phyloP scores from a whole-genome alignment of 1,140 invertebrate genomes.

The Dinothrombium tinctorium region DNA sequence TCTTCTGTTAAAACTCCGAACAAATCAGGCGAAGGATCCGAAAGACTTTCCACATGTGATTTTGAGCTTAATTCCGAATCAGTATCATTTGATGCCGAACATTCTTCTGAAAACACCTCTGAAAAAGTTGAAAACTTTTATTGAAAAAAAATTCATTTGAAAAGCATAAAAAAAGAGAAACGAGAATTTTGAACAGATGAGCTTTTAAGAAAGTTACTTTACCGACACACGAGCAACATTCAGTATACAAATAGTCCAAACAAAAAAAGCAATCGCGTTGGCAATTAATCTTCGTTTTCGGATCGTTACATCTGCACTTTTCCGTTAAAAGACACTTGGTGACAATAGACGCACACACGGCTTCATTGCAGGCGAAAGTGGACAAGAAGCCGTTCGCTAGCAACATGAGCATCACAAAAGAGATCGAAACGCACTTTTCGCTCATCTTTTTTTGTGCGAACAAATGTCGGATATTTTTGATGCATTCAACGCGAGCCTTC shows the following conservation, averaged over 20 bases:
- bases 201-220: slow-evolving; percentile 20
- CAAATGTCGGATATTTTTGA: no score
- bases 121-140: neutral
- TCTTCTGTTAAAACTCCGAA: slow-evolving; percentile 56
- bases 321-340: slow-evolving; percentile 87
- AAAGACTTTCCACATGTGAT: slow-evolving; percentile 64
- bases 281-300: slow-evolving; percentile 47
- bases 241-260: slow-evolving; percentile 58
- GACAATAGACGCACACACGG: slow-evolving; percentile 71
- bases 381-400: no score
- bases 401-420: no score
- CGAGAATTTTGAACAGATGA: slow-evolving; percentile 3
- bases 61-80: slow-evolving; percentile 36
- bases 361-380: slow-evolving; percentile 43
- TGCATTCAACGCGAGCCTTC: no score
- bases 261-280: slow-evolving; percentile 78
- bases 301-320: slow-evolving; percentile 62
- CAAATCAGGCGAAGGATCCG: slow-evolving; percentile 49
- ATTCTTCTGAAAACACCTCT: slow-evolving; percentile 37
- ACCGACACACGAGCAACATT: slow-evolving; percentile 90
- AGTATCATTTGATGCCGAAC: slow-evolving; percentile 55
- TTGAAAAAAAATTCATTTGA: slow-evolving; percentile 22
- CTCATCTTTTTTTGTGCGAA: no score
- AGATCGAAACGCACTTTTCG: no score
- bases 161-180: slow-evolving; percentile 15